Evolutionary conservation across 2,797 vertebrate species (phyloP), one percentile per base, ranked within the genome.

Genomic region (Leuciscus waleckii): DNA sequence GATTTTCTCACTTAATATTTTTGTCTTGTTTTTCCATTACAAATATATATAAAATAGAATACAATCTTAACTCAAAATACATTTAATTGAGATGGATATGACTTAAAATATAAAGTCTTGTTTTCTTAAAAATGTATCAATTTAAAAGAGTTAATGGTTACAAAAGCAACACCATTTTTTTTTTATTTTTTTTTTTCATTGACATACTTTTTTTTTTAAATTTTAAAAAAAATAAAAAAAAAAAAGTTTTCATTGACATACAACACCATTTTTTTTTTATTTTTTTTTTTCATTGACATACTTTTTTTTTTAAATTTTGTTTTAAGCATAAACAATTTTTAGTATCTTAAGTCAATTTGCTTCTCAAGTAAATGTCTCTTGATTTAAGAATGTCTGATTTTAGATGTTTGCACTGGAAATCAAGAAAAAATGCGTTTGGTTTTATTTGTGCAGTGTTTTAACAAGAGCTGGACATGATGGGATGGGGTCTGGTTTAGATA

Each of bases 401-500:
- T 7, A 16, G 3, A n/a, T 10, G 26, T 29, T 46, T 73, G 7
- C 26, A 46, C n/a, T 46, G 43, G 4, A 35, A 68, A 51, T 16
- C 0, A 46, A 46, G 11, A 14, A 13, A 43, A 43, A 3, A 43
- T 0, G 2, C 17, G 1, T 68, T 69, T 13, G 35, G 35, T 35
- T 35, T 35, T 35, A 35, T 35, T 35, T 49, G 2, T 80, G 16
- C 46, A 58, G 26, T 26, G 14, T 21, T 63, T 63, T 17, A 21
- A 43, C 4, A 67, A 29, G n/a, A 58, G 49, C 63, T 68, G 17
- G 7, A 16, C 11, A 19, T 35, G 7, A 58, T 65, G 29, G 7
- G 19, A 73, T 41, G 49, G 43, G 26, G 19, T 65, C 69, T 76
- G 84, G 63, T 73, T 71, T 49, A 43, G 21, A 76, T 86, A 23